Conservation (phyloP, 2,113 vertebrate species). For the Ifrita kowaldi region DNA sequence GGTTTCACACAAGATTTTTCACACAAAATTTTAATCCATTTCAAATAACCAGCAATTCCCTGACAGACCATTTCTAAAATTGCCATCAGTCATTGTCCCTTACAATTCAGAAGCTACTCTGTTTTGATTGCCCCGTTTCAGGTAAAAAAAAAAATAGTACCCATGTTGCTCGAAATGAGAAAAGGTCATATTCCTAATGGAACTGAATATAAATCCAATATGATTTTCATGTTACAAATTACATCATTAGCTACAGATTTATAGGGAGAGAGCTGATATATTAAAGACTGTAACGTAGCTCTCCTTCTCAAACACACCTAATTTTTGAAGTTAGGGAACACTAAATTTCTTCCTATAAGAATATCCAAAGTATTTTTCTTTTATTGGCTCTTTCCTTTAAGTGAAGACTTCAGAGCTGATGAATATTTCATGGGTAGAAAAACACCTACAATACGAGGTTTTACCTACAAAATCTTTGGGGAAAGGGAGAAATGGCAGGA, state of each 20-base stretch:
- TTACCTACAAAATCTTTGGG: constrained; percentile 47
- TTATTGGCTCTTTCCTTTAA: constrained; percentile 70
- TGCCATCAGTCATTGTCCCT: constrained; percentile 18
- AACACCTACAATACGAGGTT: background rate
- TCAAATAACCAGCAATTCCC: background rate
- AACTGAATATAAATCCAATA: constrained; percentile 57
- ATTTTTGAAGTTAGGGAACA: constrained; percentile 69
- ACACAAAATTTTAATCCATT: background rate
- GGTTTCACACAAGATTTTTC: background rate
- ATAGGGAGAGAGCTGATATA: constrained; percentile 66
- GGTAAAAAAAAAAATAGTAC: background rate
- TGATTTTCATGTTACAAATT: constrained; percentile 65
- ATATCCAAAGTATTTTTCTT: constrained; percentile 69
- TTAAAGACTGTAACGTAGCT: constrained; percentile 66
- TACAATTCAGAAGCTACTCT: background rate
- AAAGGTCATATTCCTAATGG: constrained; percentile 24
- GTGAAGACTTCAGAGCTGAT: constrained; percentile 61
- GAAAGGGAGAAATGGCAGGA: constrained; percentile 23
- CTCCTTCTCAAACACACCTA: constrained; percentile 54
- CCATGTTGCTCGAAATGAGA: constrained; percentile 50
- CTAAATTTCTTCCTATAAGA: constrained; percentile 63
- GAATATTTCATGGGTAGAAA: constrained; percentile 69
- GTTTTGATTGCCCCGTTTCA: constrained; percentile 17
- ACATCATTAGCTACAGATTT: constrained; percentile 73
- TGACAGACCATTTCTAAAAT: constrained; percentile 17